Conservation (phyloP, 2,888 invertebrate genomes). For the Seira sanloemensis region DNA sequence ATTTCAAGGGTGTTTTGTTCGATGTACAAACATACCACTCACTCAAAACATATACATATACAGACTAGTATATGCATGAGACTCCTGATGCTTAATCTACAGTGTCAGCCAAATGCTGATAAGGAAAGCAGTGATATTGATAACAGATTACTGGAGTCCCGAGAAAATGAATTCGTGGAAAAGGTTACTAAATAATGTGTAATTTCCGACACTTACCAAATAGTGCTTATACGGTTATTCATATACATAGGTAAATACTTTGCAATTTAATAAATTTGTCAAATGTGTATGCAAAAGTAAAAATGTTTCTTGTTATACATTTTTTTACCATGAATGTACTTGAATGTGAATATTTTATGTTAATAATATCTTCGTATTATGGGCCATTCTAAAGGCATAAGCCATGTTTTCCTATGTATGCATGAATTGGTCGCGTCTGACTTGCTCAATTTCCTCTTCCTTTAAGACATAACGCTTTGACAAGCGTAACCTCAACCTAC, state of each 20-base stretch:
- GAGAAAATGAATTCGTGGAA: constrained; percentile 1
- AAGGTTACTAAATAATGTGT: neutral
- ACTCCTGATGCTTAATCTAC: neutral
- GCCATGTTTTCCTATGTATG: too few relatives aligned
- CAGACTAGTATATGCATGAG: neutral
- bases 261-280: neutral
- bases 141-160: neutral
- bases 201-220: constrained; percentile 6
- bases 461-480: neutral
- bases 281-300: neutral
- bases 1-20: constrained; percentile 54
- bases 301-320: neutral
- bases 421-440: too few relatives aligned
- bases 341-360: too few relatives aligned
- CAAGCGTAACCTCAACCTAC: constrained; percentile 8
- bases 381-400: neutral
- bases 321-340: too few relatives aligned
- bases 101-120: constrained; percentile 3
- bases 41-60: neutral
- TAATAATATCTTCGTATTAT: neutral
- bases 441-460: constrained; percentile 12
- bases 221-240: too few relatives aligned
- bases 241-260: too few relatives aligned
- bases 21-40: neutral
- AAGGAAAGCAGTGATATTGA: neutral